A percentile compares a stretch with the other conserved stretches of the same genome.
phyloP scores from a whole-genome alignment of 2,888 invertebrate species.

The Cacoxenus indagator region DNA sequence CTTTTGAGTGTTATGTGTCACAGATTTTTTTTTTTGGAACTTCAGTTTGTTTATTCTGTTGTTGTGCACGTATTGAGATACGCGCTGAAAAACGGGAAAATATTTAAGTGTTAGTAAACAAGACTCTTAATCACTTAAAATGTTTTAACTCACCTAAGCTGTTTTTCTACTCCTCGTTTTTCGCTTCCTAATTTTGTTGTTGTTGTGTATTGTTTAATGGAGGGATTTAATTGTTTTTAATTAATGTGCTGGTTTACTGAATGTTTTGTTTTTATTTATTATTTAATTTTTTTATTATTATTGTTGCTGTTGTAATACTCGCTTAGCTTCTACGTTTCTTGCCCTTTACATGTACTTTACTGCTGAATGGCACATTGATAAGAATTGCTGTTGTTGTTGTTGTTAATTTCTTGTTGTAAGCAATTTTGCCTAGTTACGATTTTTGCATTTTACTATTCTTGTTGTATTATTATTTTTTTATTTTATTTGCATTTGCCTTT shows the following conservation, averaged over 20 bases:
- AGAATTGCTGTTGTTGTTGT: conserved; percentile 20
- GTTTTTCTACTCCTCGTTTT: background rate
- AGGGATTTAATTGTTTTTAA: conserved; percentile 47
- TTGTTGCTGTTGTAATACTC: conserved; percentile 52
- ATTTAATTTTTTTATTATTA: conserved; percentile 31
- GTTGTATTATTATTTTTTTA: background rate
- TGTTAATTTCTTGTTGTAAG: background rate
- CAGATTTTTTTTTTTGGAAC: too few relatives aligned
- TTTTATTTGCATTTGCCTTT: background rate
- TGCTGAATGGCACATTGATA: conserved; percentile 54
- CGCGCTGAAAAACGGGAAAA: too few relatives aligned
- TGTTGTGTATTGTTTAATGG: conserved; percentile 50
- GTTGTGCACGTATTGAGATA: too few relatives aligned
- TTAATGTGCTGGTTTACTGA: background rate
- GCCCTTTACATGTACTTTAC: conserved; percentile 30
- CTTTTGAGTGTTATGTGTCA: too few relatives aligned
- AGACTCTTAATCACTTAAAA: too few relatives aligned
- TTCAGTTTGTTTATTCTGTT: too few relatives aligned
- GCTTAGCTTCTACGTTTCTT: conserved; percentile 58
- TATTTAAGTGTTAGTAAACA: too few relatives aligned
- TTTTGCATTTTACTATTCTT: background rate
- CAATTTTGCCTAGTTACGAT: background rate
- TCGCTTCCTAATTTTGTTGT: conserved; percentile 22
- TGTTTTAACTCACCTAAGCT: background rate
- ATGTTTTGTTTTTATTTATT: conserved; percentile 26